Evolutionary conservation across 1,140 invertebrate genomes (phyloP), one percentile per base, ranked within the genome.

Genomic region (Triops longicaudatus): DNA sequence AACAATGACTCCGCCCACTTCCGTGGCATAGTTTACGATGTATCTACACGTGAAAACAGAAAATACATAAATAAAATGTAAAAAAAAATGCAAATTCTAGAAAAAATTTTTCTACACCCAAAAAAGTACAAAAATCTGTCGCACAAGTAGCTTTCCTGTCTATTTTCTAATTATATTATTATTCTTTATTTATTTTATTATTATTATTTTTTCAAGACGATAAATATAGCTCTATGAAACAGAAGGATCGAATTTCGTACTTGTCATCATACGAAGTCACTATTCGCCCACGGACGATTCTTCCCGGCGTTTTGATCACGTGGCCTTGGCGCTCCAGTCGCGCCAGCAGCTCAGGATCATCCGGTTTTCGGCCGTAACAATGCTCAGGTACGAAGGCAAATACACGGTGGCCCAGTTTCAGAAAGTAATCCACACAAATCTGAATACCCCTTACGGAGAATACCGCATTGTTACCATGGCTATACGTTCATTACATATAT

Each of bases 1-100:
- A 22, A 85, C 81, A 72, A 85, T 81, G n/a, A 85, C 81, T 26
- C 82, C 84, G 77, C 83, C 83, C 63, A 82, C 82, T 73, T 80
- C 78, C 37, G 82, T 78, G 7, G 85, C 84, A 5, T 83, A 78
- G 41, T 83, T 80, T 41, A 86, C 79, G n/a, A 85, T 83, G 80
- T 82, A 85, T 74, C 85, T 85, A 72, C 5, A 63, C 4, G 6
- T n/a, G n/a, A n/a, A n/a, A n/a, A n/a, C n/a, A 44, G 43, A 7
- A 44, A 63, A 22, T n/a, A 12, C 44, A 63, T 5, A 63, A 63
- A 63, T n/a, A n/a, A 12, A 63, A 63, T 14, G n/a, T 63, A 63
- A 63, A 63, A n/a, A 11, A 6, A 63, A 14, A 63, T 44, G 17
- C 1, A 44, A 44, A 44, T 44, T 11, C 43, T 44, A 10, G 10